Evolutionary conservation across 1,140 invertebrate genomes (phyloP), one percentile per base, ranked within the genome.

Genomic region (Battus philenor): DNA sequence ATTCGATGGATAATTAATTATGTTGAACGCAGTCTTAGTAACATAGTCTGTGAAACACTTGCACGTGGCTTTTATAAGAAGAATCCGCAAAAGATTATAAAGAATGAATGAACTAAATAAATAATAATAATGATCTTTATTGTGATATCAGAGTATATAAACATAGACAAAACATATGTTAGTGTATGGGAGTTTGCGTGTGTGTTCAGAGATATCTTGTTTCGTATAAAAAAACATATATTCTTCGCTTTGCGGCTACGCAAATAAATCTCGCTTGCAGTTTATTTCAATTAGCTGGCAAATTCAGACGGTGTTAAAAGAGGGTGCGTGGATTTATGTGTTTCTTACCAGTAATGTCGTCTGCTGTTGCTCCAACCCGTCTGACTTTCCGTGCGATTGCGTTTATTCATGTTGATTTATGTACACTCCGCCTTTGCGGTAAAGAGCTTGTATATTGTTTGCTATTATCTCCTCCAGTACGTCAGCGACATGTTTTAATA

Each of bases 211-310:
- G n/a, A n/a, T n/a, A n/a, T n/a, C n/a, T n/a, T n/a, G n/a, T n/a
- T n/a, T n/a, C n/a, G n/a, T n/a, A n/a, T 20, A 20, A 20, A 20
- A 20, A 20, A 3, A 20, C 18, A 20, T 20, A 20, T 20, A 3
- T 20, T 20, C 6, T 3, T 47, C 11, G 6, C n/a, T 20, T 20
- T 20, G 16, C 30, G 11, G 39, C 12, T 20, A 10, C 33, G 33
- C 20, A 49, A 47, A 47, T 32, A 59, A 47, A 44, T 47, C 48
- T 48, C 41, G 34, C 30, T 11, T 44, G 54, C 58, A 58, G 24
- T 60, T 54, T 58, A 65, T 65, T 61, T 55, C 58, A 65, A 65
- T 65, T 65, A 58, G 51, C 44, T 38, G 10, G 31, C 47, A 54
- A 52, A 58, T 45, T 45, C 45, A 17, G 34, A 26, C 41, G 29